These are phyloP conservation scores for Serripes groenlandicus DNA, from an alignment of 2,888 invertebrate species.

Conservation along the genomic window DNA sequence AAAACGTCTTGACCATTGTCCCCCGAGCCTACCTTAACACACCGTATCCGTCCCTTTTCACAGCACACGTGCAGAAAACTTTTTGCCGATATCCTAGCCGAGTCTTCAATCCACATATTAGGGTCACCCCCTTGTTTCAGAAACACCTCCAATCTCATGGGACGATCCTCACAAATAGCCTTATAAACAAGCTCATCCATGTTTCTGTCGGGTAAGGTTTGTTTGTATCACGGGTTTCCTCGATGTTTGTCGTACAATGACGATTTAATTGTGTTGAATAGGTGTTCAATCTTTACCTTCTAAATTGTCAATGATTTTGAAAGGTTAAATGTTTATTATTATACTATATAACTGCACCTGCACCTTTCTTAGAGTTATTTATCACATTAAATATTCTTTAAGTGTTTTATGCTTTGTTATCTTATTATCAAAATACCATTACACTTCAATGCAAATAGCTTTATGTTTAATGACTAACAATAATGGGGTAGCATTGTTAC, in stretches of 20 bases:
- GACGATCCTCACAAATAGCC: constrained; percentile 57
- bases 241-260: not conserved
- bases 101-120: constrained; percentile 76
- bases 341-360: no score
- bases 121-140: constrained; percentile 72
- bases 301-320: not conserved
- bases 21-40: constrained; percentile 63
- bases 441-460: no score
- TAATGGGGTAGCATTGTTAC: no score
- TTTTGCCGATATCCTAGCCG: constrained; percentile 76
- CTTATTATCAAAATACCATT: no score
- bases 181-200: constrained; percentile 61
- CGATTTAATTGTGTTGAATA: not conserved
- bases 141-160: constrained; percentile 51
- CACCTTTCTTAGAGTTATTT: no score
- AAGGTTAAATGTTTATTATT: no score
- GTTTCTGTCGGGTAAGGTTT: not conserved
- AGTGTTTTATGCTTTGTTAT: no score
- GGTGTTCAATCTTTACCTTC: not conserved
- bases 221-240: not conserved
- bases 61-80: constrained; percentile 80
- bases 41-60: constrained; percentile 78
- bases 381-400: no score
- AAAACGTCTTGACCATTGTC: no score
- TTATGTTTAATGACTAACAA: no score